Conservation (phyloP, 2,797 vertebrate genomes). For the Anisognathus igniventris region DNA sequence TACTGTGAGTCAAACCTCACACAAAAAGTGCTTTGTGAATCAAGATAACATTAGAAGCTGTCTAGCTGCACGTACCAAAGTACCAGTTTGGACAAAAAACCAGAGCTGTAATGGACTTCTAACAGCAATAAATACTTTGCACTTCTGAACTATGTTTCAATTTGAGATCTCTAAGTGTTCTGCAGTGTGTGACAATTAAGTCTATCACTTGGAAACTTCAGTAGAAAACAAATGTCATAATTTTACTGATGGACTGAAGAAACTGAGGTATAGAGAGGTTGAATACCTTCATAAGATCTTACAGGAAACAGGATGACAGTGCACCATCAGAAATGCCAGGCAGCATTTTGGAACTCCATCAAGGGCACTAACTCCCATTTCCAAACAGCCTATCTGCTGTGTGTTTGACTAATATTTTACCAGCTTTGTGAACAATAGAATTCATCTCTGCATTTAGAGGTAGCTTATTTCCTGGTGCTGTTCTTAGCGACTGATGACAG, state of each 20-base stretch:
- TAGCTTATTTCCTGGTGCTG: not conserved
- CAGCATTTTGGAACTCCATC: not conserved
- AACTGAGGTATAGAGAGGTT: not conserved
- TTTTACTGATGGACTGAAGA: not conserved
- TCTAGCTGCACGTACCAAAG: conserved; percentile 55
- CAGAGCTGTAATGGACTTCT: conserved; percentile 1
- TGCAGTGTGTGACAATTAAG: not conserved
- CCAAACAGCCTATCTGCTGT: not conserved
- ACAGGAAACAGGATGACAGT: not conserved
- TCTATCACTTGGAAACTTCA: not conserved
- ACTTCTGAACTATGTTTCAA: not conserved
- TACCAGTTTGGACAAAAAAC: conserved; percentile 23
- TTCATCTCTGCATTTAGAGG: not conserved
- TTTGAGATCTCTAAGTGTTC: not conserved
- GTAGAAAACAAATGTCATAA: not conserved
- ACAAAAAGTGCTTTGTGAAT: conserved; percentile 72
- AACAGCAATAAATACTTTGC: not conserved
- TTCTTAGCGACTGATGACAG: not conserved
- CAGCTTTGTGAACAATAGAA: not conserved
- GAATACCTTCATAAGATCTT: not conserved
- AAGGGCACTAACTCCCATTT: not conserved
- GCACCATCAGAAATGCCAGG: not conserved
- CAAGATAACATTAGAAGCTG: conserved; percentile 64
- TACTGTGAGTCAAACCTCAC: conserved; percentile 70
- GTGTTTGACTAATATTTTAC: not conserved